Conservation (phyloP, 2,113 vertebrate species). For the Murina feae region DNA sequence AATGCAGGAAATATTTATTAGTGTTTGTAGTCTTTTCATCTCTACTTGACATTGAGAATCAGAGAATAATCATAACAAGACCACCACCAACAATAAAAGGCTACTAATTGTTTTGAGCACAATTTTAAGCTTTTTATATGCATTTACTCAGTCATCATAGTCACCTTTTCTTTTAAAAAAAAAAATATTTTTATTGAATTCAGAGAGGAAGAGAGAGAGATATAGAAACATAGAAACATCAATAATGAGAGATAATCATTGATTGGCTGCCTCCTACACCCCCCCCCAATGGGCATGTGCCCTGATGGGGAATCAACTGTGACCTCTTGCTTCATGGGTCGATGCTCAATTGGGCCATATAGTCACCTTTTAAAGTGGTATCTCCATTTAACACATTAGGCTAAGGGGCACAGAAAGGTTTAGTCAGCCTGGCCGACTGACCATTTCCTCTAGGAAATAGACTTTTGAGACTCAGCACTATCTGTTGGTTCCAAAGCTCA, state of each 20-base stretch:
- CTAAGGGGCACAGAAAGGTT: not conserved
- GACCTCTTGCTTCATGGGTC: too few species aligned
- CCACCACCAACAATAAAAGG: not conserved
- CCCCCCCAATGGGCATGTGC: too few species aligned
- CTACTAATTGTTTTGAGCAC: not conserved
- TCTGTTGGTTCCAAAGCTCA: not conserved
- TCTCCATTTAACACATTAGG: not conserved
- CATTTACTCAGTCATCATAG: not conserved
- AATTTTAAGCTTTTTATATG: not conserved
- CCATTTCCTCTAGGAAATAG: not conserved
- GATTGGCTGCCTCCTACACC: too few species aligned
- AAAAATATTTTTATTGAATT: too few species aligned
- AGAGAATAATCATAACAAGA: not conserved
- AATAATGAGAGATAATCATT: too few species aligned
- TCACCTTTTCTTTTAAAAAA: not conserved
- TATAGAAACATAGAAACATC: too few species aligned
- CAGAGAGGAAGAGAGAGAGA: too few species aligned
- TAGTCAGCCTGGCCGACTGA: not conserved
- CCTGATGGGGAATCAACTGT: too few species aligned
- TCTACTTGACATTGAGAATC: not conserved
- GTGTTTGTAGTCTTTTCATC: not conserved
- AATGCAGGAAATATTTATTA: not conserved
- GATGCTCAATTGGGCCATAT: too few species aligned
- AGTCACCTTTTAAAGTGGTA: too few species aligned
- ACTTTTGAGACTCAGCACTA: not conserved